Evolutionary conservation across 2,888 invertebrate genomes (phyloP).

Genomic region (Catocala nupta): DNA sequence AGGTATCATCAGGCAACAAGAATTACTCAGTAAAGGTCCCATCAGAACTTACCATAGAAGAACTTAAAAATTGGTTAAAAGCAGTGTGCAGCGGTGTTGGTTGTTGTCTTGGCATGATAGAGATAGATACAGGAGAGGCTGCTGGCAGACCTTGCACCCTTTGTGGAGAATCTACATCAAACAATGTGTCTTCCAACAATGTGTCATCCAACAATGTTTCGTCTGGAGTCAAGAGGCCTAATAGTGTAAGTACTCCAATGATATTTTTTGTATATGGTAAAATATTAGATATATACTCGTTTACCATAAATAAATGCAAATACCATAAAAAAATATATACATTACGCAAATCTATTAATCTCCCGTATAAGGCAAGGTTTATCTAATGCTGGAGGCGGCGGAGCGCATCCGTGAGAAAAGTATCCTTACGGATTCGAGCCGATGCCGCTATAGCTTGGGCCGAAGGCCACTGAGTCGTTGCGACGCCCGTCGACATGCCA

Average conservation of each 20-base stretch:
- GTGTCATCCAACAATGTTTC: slow-evolving; percentile 66
- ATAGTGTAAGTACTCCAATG: slow-evolving; percentile 63
- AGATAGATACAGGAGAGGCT: slow-evolving; percentile 79
- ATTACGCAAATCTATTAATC: too few species aligned
- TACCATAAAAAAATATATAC: too few species aligned
- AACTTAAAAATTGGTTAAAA: slow-evolving; percentile 85
- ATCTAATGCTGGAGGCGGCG: too few species aligned
- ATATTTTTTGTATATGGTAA: too few species aligned
- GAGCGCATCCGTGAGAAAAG: too few species aligned
- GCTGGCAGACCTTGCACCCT: slow-evolving; percentile 77
- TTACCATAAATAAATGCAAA: too few species aligned
- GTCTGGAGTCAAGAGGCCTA: slow-evolving; percentile 72
- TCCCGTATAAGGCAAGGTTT: too few species aligned
- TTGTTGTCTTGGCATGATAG: slow-evolving; percentile 87
- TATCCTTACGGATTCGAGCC: too few species aligned
- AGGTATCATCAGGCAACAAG: slow-evolving; percentile 77
- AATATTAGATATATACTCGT: too few species aligned
- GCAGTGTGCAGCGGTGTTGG: slow-evolving; percentile 83
- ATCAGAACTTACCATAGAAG: slow-evolving; percentile 75
- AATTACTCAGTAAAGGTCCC: slow-evolving; percentile 88
- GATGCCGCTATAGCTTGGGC: too few species aligned
- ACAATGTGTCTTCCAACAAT: slow-evolving; percentile 50
- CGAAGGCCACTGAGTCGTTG: too few species aligned
- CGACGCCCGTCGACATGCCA: too few species aligned
- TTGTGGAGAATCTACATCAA: slow-evolving; percentile 78